Conservation (phyloP, 2,797 vertebrate genomes). For the Echiichthys vipera region DNA sequence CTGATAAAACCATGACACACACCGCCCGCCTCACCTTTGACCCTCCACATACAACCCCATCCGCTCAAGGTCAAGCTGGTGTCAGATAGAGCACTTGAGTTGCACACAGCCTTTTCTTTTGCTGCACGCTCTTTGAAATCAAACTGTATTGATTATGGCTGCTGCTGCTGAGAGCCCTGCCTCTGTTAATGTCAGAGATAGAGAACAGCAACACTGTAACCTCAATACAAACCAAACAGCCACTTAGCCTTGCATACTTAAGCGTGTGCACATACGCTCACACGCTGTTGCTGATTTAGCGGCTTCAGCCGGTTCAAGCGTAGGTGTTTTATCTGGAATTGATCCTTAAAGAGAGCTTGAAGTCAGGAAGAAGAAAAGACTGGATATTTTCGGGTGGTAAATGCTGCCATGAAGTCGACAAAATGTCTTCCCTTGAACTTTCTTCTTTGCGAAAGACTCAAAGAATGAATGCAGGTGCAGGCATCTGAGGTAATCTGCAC, state of each 20-base stretch:
- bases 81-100: background rate
- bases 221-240: background rate
- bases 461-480: conserved; percentile 7
- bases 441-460: conserved; percentile 1
- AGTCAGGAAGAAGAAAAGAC: background rate
- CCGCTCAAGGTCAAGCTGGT: background rate
- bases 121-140: conserved; percentile 9
- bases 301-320: background rate
- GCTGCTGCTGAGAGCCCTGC: background rate
- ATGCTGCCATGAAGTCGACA: background rate
- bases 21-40: conserved; percentile 59
- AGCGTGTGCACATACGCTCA: background rate
- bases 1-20: conserved; percentile 51
- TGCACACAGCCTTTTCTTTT: background rate
- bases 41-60: conserved; percentile 43
- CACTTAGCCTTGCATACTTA: conserved; percentile 3
- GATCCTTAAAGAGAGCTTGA: conserved; percentile 4
- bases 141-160: conserved; percentile 23
- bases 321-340: conserved; percentile 18
- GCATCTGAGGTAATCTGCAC: background rate
- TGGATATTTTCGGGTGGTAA: conserved; percentile 17
- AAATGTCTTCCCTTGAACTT: conserved; percentile 21
- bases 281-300: conserved; percentile 18
- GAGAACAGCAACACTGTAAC: conserved; percentile 13
- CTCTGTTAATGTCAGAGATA: conserved; percentile 4